phyloP scores from a whole-genome alignment of 2,888 invertebrate species.

The Cantharis rufa region DNA sequence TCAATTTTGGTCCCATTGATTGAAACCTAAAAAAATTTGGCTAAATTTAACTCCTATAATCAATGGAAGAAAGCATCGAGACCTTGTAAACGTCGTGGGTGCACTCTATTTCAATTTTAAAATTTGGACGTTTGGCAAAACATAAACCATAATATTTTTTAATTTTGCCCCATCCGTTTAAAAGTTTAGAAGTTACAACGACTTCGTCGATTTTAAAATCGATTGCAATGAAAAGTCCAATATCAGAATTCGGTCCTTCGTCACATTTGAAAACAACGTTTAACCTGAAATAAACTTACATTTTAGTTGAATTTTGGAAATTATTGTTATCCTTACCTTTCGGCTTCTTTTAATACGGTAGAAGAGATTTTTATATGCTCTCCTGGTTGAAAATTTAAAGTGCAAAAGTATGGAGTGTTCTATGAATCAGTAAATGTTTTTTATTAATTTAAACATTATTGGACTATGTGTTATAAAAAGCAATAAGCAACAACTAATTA shows the following conservation, averaged over 20 bases:
- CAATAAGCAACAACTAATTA: background rate
- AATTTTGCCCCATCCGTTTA: background rate
- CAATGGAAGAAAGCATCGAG: background rate
- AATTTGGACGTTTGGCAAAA: background rate
- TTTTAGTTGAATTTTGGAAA: background rate
- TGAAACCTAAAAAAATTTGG: background rate
- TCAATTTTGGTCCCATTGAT: background rate
- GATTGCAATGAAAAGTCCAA: background rate
- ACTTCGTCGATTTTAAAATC: background rate
- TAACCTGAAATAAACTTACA: background rate
- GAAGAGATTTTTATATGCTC: conserved; percentile 69
- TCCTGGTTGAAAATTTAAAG: conserved; percentile 66
- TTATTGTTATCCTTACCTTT: conserved; percentile 55
- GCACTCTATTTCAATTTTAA: background rate
- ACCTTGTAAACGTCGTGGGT: background rate
- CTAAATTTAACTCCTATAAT: background rate
- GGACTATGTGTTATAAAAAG: background rate
- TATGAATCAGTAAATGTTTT: conserved; percentile 47
- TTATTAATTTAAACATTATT: background rate
- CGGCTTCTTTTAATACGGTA: conserved; percentile 58
- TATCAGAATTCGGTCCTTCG: background rate
- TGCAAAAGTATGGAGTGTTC: conserved; percentile 67
- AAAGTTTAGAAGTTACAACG: background rate
- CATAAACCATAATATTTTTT: background rate
- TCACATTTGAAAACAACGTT: background rate